These are phyloP conservation scores for Anoplolepis gracilipes DNA, from an alignment of 1,140 invertebrate species.

Conservation along the genomic window DNA sequence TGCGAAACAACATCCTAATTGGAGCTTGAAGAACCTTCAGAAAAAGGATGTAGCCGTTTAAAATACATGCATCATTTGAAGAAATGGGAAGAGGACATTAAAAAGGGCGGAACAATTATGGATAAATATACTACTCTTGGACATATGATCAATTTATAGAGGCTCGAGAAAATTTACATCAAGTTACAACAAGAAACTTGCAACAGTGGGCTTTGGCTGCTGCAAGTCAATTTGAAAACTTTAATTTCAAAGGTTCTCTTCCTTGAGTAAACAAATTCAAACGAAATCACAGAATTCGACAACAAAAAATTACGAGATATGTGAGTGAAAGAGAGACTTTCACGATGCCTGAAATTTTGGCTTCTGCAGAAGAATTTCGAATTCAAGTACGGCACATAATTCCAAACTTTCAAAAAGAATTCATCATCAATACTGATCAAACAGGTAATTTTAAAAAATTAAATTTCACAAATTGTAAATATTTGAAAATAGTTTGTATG, in stretches of 20 bases:
- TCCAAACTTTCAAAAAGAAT: constrained; percentile 11
- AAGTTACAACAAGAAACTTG: background rate
- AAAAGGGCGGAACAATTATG: background rate
- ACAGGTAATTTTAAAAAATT: no score
- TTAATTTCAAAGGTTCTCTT: constrained; percentile 10
- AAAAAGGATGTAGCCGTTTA: constrained; percentile 3
- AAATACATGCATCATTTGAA: background rate
- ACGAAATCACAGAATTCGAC: background rate
- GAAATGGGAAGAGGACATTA: background rate
- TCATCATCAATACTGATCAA: constrained; percentile 64
- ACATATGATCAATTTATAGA: background rate
- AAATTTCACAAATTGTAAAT: no score
- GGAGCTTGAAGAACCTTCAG: background rate
- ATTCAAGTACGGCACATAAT: constrained; percentile 22
- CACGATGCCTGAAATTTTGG: background rate
- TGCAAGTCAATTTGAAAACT: background rate
- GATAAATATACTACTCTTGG: background rate
- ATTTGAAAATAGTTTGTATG: no score
- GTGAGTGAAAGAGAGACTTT: background rate
- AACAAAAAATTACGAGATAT: constrained; percentile 12
- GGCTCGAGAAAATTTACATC: background rate
- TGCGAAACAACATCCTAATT: no score
- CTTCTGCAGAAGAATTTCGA: constrained; percentile 47
- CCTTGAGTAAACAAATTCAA: background rate
- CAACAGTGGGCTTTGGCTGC: constrained; percentile 6